Percentiles rank a stretch among this genome's conserved stretches.
Evolutionary conservation across 1,140 invertebrate genomes (phyloP).

Genomic region (Dendrolimus kikuchii): DNA sequence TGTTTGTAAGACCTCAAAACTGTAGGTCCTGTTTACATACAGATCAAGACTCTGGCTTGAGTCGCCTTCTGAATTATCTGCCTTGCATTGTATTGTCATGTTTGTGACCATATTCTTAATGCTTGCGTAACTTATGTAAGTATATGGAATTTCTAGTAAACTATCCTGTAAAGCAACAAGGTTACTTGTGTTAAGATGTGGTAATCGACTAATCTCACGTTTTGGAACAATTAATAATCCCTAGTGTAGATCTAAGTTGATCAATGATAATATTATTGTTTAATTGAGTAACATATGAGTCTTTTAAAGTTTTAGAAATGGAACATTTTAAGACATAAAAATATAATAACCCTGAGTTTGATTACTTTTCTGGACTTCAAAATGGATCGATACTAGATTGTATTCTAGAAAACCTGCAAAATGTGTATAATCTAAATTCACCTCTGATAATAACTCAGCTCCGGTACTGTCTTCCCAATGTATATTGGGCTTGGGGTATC

Average conservation of each 20-base stretch:
- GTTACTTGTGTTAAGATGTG: neutral
- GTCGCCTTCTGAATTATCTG: slow-evolving; percentile 25
- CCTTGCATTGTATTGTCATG: slow-evolving; percentile 35
- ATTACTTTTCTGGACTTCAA: too few species aligned
- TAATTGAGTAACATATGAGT: too few species aligned
- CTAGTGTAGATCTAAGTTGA: too few species aligned
- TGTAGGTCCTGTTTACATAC: slow-evolving; percentile 33
- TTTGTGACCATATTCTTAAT: slow-evolving; percentile 30
- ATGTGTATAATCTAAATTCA: slow-evolving; percentile 11
- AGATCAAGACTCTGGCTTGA: slow-evolving; percentile 18
- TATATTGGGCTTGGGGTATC: slow-evolving; percentile 33
- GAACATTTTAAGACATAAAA: too few species aligned
- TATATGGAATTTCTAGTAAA: slow-evolving; percentile 33
- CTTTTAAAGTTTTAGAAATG: too few species aligned
- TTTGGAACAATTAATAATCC: too few species aligned
- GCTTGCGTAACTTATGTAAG: slow-evolving; percentile 35
- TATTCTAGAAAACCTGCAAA: neutral
- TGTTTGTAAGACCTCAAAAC: slow-evolving; percentile 30
- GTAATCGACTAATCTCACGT: neutral
- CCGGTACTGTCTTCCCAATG: slow-evolving; percentile 34
- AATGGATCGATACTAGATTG: too few species aligned
- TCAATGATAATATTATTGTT: too few species aligned
- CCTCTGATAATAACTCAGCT: slow-evolving; percentile 26
- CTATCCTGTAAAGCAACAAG: slow-evolving; percentile 26
- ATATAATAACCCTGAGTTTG: too few species aligned